Percentiles rank a stretch among this genome's conserved stretches.
phyloP scores from a whole-genome alignment of 1,140 invertebrate species.

The Anadara kagoshimensis region DNA sequence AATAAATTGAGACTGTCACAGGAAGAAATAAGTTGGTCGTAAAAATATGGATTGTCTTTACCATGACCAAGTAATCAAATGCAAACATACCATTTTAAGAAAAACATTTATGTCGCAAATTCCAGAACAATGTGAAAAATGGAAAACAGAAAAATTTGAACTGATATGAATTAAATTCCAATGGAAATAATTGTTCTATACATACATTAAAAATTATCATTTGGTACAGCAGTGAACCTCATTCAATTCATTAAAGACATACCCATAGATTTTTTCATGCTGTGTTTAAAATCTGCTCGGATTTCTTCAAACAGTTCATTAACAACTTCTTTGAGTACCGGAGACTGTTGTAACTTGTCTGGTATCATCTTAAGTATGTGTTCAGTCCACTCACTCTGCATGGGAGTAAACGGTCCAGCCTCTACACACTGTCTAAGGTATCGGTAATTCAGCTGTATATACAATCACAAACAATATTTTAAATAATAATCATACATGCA shows the following conservation, averaged over 20 bases:
- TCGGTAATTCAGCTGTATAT: constrained; percentile 70
- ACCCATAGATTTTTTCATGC: constrained; percentile 74
- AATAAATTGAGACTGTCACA: no score
- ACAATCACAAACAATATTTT: neutral
- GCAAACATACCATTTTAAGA: no score
- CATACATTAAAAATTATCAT: no score
- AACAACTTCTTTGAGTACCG: constrained; percentile 57
- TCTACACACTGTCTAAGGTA: constrained; percentile 70
- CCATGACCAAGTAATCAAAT: no score
- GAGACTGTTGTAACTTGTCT: constrained; percentile 54
- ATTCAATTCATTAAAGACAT: constrained; percentile 16
- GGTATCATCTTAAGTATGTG: constrained; percentile 70
- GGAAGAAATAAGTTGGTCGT: no score
- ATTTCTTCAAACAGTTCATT: constrained; percentile 69
- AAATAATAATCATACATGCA: neutral
- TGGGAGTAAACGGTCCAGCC: constrained; percentile 67
- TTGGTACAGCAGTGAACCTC: no score
- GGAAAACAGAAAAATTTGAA: no score
- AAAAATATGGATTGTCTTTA: no score
- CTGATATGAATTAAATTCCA: no score
- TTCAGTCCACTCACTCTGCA: constrained; percentile 71
- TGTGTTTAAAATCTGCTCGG: constrained; percentile 63
- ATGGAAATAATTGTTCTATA: no score
- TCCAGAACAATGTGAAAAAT: no score
- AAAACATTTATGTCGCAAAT: no score